phyloP scores from a whole-genome alignment of 1,140 invertebrate genomes.

The Oncopodura yosiiana region DNA sequence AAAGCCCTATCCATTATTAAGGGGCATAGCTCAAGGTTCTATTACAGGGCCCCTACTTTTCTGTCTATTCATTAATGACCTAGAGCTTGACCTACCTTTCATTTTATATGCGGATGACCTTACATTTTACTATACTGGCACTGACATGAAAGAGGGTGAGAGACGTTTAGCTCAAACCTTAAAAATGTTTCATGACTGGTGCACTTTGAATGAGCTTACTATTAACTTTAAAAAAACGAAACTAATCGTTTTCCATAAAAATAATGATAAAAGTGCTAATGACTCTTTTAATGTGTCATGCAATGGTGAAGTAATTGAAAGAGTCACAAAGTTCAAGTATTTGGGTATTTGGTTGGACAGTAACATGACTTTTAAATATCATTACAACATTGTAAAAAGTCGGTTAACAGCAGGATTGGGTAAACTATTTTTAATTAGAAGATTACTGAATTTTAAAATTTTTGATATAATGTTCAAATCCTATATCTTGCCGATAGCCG shows the following conservation, averaged over 20 bases:
- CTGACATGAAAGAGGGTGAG: neutral
- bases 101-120: neutral
- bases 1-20: neutral
- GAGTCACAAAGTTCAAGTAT: no score
- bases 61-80: neutral
- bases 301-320: no score
- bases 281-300: neutral
- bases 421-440: no score
- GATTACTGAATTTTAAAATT: no score
- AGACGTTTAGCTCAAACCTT: neutral
- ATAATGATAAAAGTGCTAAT: neutral
- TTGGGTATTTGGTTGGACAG: no score
- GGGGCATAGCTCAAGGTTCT: neutral
- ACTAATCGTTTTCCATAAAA: constrained; percentile 1
- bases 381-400: no score
- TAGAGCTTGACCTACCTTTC: neutral
- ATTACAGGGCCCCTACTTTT: neutral
- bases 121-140: neutral
- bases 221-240: neutral
- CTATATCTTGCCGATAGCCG: no score
- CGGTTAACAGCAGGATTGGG: no score
- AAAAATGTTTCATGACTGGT: neutral
- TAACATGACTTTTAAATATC: no score
- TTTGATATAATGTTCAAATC: no score
- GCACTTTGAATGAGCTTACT: neutral